Evolutionary conservation across 35 echinoderm and acorn worm genomes (phyloP).

Genomic region (Diadema setosum): DNA sequence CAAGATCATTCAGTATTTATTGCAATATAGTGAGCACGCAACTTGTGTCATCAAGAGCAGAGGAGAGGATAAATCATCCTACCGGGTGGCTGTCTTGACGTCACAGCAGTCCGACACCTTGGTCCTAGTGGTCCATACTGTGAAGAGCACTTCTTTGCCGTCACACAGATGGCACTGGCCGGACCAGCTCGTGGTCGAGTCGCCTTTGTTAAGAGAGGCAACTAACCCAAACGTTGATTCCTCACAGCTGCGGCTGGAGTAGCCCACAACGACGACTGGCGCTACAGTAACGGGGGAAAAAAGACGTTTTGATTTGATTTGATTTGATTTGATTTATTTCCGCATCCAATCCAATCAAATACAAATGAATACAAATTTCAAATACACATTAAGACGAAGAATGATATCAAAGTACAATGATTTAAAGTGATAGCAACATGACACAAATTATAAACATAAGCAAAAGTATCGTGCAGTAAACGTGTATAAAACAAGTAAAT

Average conservation of each 20-base stretch:
- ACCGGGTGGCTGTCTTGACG: slow-evolving; percentile 48
- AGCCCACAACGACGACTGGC: slow-evolving; percentile 68
- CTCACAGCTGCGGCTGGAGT: slow-evolving; percentile 31
- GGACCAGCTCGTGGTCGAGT: slow-evolving; percentile 77
- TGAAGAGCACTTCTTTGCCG: slow-evolving; percentile 71
- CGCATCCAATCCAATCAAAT: no score
- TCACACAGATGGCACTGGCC: slow-evolving; percentile 89
- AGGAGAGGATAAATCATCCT: no score
- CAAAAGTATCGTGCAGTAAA: no score
- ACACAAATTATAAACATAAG: no score
- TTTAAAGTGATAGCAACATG: no score
- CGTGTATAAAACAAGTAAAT: no score
- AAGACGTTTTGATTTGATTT: no score
- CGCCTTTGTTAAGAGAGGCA: slow-evolving; percentile 55
- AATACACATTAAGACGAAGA: no score
- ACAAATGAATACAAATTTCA: no score
- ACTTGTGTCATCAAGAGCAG: background rate
- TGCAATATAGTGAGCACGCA: background rate
- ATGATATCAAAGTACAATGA: no score
- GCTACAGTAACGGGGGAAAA: slow-evolving; percentile 10
- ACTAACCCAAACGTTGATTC: slow-evolving; percentile 83
- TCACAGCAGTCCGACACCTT: slow-evolving; percentile 35
- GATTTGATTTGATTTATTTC: no score
- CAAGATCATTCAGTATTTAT: background rate
- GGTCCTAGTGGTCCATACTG: slow-evolving; percentile 67